Percentiles rank a stretch among this genome's conserved stretches.
Conservation (phyloP, 2,113 vertebrate genomes). For the Ibidorhyncha struthersii region DNA sequence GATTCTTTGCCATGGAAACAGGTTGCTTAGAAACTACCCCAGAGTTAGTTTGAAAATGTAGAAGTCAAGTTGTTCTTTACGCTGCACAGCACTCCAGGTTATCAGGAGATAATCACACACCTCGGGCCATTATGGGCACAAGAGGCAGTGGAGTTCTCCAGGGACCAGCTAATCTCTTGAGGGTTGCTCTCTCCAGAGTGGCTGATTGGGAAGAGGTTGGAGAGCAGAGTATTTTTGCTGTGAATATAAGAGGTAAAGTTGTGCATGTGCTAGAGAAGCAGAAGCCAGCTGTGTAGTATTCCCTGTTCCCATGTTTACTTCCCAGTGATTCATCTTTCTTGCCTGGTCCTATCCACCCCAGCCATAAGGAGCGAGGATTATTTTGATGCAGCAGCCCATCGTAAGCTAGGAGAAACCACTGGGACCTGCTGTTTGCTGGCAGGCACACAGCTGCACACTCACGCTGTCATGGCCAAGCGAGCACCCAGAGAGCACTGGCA, state of each 20-base stretch:
- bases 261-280: neutral
- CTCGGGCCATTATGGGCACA: neutral
- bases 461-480: fast-evolving
- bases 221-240: neutral
- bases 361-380: neutral
- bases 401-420: neutral
- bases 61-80: constrained; percentile 75
- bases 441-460: neutral
- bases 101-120: constrained; percentile 52
- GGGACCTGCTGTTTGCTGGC: neutral
- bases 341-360: neutral
- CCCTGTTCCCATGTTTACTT: neutral
- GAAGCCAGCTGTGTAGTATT: neutral
- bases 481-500: neutral
- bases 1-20: constrained; percentile 81
- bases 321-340: neutral
- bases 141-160: constrained; percentile 28
- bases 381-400: neutral
- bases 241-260: neutral
- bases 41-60: constrained; percentile 68
- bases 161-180: constrained; percentile 20
- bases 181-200: constrained; percentile 1
- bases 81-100: constrained; percentile 54
- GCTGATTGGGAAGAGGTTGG: neutral
- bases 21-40: constrained; percentile 80